These are phyloP conservation scores for Philopedon plagiatum DNA, from an alignment of 2,888 invertebrate species.

Conservation along the genomic window DNA sequence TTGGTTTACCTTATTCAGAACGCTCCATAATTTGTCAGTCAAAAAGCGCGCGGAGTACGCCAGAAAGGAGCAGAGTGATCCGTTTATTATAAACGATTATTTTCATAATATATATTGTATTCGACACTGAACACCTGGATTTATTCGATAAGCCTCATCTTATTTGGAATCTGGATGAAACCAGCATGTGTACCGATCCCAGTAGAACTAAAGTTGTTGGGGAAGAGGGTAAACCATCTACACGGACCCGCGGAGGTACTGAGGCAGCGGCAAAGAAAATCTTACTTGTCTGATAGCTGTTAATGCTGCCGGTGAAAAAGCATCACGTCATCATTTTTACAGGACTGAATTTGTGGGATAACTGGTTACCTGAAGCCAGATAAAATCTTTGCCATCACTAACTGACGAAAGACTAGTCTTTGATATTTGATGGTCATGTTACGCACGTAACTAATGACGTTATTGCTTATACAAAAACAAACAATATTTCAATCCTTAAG, in stretches of 20 bases:
- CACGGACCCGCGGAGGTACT: constrained; percentile 10
- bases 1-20: constrained; percentile 5
- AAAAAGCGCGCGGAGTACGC: constrained; percentile 23
- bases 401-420: constrained; percentile 17
- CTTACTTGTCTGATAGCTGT: constrained; percentile 27
- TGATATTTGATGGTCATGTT: constrained; percentile 25
- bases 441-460: constrained; percentile 23
- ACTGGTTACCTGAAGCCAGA: constrained; percentile 15
- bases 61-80: constrained; percentile 9
- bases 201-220: constrained; percentile 27
- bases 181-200: constrained; percentile 19
- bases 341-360: constrained; percentile 17
- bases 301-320: no score
- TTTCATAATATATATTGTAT: constrained; percentile 15
- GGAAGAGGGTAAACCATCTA: constrained; percentile 20
- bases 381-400: not conserved
- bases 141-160: constrained; percentile 18
- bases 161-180: constrained; percentile 30
- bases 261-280: constrained; percentile 21
- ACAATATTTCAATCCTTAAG: constrained; percentile 22
- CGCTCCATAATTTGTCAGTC: constrained; percentile 7
- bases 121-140: constrained; percentile 2
- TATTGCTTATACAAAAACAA: not conserved
- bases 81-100: constrained; percentile 18
- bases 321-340: no score